Evolutionary conservation across 2,797 vertebrate species (phyloP).

Genomic region (Sorex maritimensis): DNA sequence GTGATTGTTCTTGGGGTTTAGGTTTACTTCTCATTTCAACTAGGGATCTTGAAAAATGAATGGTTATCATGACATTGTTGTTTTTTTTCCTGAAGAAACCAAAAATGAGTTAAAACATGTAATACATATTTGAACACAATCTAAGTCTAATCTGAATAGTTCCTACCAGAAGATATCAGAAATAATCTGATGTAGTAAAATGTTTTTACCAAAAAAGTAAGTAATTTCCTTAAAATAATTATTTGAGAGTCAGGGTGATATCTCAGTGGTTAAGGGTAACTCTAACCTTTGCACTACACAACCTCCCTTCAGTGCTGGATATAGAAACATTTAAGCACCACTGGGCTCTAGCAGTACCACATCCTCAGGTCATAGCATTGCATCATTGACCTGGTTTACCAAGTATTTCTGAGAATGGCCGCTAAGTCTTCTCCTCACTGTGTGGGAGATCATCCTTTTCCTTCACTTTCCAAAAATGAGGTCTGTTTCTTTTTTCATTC

Average conservation of each 20-base stretch:
- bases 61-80: not conserved
- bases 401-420: not conserved
- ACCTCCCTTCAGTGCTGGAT: no score
- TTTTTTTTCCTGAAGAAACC: not conserved
- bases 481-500: no score
- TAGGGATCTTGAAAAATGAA: constrained; percentile 29
- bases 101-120: not conserved
- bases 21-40: constrained; percentile 5
- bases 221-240: not conserved
- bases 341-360: no score
- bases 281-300: no score
- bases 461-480: not conserved
- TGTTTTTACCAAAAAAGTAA: not conserved
- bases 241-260: not conserved
- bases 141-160: constrained; percentile 21
- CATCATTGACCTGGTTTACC: not conserved
- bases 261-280: not conserved
- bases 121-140: not conserved
- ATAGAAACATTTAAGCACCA: no score
- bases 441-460: not conserved
- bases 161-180: not conserved
- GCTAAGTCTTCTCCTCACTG: not conserved
- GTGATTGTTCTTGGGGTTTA: not conserved
- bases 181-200: not conserved
- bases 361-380: no score